Evolutionary conservation across 2,797 vertebrate genomes (phyloP), one percentile per base, ranked within the genome.

Genomic region (Crypturellus tataupa): DNA sequence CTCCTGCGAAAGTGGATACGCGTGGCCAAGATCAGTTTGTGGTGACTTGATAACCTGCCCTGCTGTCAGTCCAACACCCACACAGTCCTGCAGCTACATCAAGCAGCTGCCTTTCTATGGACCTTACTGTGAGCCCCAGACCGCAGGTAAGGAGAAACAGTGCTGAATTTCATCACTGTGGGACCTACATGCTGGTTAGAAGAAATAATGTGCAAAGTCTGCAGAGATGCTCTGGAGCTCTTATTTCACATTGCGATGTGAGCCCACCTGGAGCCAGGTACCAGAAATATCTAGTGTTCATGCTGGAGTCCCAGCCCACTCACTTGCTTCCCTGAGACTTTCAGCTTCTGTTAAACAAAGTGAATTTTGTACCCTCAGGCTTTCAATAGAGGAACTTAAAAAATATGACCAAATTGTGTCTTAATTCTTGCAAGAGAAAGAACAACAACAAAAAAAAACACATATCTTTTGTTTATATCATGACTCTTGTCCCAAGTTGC

Each of bases 1-100:
- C 84, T 96, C 76, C 72, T 99, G 99, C 87, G 98, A 98, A 92
- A 72, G 95, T n/a, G 97, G 97, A n/a, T 98, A 97, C 14, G 80
- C 44, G 55, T 99, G 98, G 98, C 97, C 98, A 1, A 81, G 60
- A 31, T 64, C 33, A 0, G 87, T 55, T 51, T 99, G 98, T 42
- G 86, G 95, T 47, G 87, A 81, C n/a, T 37, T 53, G 51, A 33
- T 70, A 35, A 80, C 87, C 59, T 98, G 97, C 60, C 80, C 85
- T 75, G n/a, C 53, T 11, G 13, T 1, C 27, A 39, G 64, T 29
- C 16, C 10, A 40, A 56, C 91, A 25, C 27, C 18, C 2, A 23
- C 53, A 13, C 60, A 85, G 29, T 46, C 76, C 2, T 99, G 98
- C 63, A 49, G 69, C 44, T 98, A 98, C 69, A 86, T 95, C 73